phyloP scores from a whole-genome alignment of 2,113 vertebrate species.

The Megaceryle torquata region DNA sequence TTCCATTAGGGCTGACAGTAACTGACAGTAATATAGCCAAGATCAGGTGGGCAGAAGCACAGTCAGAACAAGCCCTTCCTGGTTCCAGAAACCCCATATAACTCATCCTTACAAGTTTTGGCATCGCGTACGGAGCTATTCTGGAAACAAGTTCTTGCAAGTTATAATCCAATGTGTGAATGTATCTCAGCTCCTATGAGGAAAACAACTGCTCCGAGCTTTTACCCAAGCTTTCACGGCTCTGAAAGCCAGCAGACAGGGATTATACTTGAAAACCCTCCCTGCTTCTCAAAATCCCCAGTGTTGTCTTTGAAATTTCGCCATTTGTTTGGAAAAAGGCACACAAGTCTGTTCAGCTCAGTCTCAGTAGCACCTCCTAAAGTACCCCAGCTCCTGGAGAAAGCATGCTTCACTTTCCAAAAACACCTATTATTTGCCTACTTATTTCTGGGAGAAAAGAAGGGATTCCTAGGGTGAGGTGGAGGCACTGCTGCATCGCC shows the following conservation, averaged over 20 bases:
- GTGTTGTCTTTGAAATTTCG: neutral
- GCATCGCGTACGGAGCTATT: neutral
- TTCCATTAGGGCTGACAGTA: neutral
- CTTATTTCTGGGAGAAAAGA: neutral
- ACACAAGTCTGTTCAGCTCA: neutral
- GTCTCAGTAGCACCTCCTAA: neutral
- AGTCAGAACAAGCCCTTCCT: neutral
- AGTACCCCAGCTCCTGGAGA: neutral
- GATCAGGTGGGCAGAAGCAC: neutral
- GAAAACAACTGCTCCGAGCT: neutral
- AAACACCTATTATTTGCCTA: neutral
- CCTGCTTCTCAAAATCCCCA: neutral
- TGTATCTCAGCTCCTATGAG: neutral
- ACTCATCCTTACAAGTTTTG: neutral
- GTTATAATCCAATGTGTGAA: neutral
- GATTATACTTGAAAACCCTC: neutral
- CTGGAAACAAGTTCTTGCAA: neutral
- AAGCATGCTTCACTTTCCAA: neutral
- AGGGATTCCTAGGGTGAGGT: neutral
- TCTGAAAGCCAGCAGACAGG: neutral
- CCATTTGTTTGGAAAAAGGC: neutral
- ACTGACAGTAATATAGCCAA: neutral
- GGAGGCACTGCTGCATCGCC: rapidly evolving
- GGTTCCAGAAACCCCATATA: neutral
- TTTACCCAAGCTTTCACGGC: neutral